Base-by-base conservation (phyloP, 2,113 vertebrate species). In the Vulpes ferrilata region DNA sequence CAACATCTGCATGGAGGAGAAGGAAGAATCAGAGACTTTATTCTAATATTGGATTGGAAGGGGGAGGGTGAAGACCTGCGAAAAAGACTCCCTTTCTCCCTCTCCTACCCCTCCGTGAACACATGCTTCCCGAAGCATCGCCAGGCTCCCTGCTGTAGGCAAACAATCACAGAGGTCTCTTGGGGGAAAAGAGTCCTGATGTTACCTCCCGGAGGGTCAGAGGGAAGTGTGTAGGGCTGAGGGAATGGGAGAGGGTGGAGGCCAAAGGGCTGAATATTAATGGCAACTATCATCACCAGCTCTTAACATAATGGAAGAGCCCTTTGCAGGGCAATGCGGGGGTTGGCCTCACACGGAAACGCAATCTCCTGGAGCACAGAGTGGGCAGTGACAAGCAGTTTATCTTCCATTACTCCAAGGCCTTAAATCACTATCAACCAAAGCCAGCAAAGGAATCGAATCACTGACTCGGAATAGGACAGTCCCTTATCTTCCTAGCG, bases 231-330 rank as follows among this genome's bases (percentile, higher is more conserved):
- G 81, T n/a, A 32, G 88, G 35, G 82, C 65, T 64, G 71, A 88
- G 53, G 76, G 57, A 65, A 59, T 23, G 53, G 92, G 87, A 87
- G 82, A 57, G 13, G 38, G 51, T 35, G 16, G 93, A 97, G 90
- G 95, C 93, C 92, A 98, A 97, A 98, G 59, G 84, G 74, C 88
- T 85, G 93, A 96, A 90, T 97, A 96, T 97, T 98, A 97, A 98
- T 98, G 93, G 92, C 0, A 74, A 82, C 95, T 97, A 55, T 98
- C 97, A 93, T 96, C 97, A 88, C 97, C 89, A 71, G 98, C 93
- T 96, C 96, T 98, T 92, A 95, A 1, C 89, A 69, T 97, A 98
- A 98, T 97, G 96, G 97, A 97, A 95, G 95, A 96, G 51, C 69
- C 85, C 97, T 97, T 96, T 82, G 51, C 93, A 97, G 96, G 96